Evolutionary conservation across 2,113 vertebrate species (phyloP).

Genomic region (Apteryx mantelli): DNA sequence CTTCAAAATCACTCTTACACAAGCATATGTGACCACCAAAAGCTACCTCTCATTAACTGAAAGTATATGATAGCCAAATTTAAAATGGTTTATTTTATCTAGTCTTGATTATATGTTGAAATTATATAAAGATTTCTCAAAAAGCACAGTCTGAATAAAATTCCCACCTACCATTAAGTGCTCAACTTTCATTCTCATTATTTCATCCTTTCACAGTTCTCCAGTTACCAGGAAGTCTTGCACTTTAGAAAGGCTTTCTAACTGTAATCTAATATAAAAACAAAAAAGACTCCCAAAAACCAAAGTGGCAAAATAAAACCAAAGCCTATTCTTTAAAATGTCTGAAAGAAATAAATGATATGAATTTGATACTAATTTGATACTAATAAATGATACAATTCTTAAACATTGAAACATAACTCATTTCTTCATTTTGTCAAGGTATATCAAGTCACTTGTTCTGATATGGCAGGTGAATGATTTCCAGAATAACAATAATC

Average conservation of each 20-base stretch:
- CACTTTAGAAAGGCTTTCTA: not conserved
- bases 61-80: not conserved
- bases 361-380: no score
- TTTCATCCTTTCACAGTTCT: not conserved
- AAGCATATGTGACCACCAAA: not conserved
- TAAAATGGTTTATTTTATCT: not conserved
- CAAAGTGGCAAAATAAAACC: not conserved
- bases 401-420: not conserved
- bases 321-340: not conserved
- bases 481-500: not conserved
- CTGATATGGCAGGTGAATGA: not conserved
- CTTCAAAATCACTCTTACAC: not conserved
- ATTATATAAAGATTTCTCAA: not conserved
- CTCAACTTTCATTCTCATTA: not conserved
- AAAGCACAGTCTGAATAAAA: not conserved
- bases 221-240: not conserved
- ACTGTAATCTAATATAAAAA: not conserved
- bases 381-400: not conserved
- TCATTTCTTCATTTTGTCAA: not conserved
- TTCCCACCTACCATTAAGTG: not conserved
- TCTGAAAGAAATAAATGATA: not conserved
- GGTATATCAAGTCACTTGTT: not conserved
- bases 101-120: not conserved
- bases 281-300: not conserved
- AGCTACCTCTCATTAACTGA: not conserved